Evolutionary conservation across 2,888 invertebrate species (phyloP).

Genomic region (Drosophila subquinaria): DNA sequence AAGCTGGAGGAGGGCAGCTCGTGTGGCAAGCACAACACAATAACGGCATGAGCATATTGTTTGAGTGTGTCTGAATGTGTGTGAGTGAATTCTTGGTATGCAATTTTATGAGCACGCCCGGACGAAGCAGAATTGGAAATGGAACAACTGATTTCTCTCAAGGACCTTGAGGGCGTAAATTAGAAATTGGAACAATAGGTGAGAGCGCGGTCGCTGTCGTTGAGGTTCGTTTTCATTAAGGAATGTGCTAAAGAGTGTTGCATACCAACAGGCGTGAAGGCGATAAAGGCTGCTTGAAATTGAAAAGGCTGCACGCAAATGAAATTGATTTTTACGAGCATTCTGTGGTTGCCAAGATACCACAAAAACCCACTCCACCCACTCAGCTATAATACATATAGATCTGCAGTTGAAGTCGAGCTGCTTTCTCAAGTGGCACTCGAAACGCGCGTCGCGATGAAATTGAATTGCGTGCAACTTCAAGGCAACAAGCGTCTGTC

Average conservation of each 20-base stretch:
- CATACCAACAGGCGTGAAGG: conserved; percentile 63
- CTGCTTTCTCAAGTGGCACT: conserved; percentile 66
- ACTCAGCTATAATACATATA: background rate
- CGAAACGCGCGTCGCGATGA: conserved; percentile 61
- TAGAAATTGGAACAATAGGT: conserved; percentile 81
- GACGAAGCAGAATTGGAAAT: conserved; percentile 13
- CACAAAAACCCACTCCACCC: conserved; percentile 2
- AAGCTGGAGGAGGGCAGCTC: conserved; percentile 58
- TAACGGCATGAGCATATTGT: conserved; percentile 59
- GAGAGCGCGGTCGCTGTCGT: conserved; percentile 30
- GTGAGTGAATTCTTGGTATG: conserved; percentile 63
- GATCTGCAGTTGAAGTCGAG: conserved; percentile 66
- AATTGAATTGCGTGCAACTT: conserved; percentile 71
- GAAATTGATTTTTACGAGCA: conserved; percentile 77
- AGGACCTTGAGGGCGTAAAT: conserved; percentile 70
- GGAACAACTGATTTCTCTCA: conserved; percentile 65
- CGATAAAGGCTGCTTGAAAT: conserved; percentile 44
- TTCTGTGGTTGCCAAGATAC: conserved; percentile 59
- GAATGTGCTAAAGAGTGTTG: conserved; percentile 49
- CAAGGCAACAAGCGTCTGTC: conserved; percentile 27
- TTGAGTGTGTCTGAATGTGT: background rate
- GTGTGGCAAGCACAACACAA: conserved; percentile 34
- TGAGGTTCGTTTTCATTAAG: conserved; percentile 26
- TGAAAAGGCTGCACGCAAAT: conserved; percentile 70
- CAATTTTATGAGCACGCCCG: conserved; percentile 68